A percentile compares a stretch with the other conserved stretches of the same genome.
These are phyloP conservation scores for Orchestia grillus DNA, from an alignment of 1,140 invertebrate species.

Conservation along the genomic window DNA sequence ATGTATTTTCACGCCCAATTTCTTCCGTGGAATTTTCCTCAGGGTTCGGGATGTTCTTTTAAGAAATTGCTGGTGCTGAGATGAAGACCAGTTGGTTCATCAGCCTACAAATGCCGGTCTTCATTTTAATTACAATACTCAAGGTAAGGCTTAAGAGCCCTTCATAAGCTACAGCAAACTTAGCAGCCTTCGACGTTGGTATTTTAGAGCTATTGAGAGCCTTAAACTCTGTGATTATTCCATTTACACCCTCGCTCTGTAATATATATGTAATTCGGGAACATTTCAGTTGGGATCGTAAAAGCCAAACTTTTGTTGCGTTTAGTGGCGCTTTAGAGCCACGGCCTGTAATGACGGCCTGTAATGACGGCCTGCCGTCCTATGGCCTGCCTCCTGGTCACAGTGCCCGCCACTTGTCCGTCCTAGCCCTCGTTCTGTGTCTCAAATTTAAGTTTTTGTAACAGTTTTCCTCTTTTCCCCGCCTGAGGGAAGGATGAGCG, in stretches of 20 bases:
- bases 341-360: neutral
- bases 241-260: constrained; percentile 26
- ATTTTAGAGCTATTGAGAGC: constrained; percentile 9
- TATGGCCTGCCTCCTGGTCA: no score
- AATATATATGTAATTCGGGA: constrained; percentile 49
- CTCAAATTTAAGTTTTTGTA: no score
- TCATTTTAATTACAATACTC: neutral
- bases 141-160: neutral
- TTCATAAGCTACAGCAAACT: neutral
- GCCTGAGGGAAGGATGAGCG: no score
- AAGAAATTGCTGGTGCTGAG: neutral
- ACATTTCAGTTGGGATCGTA: constrained; percentile 19
- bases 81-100: constrained; percentile 1
- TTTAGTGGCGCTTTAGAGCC: neutral
- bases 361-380: neutral
- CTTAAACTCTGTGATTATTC: constrained; percentile 33
- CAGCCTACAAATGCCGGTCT: neutral
- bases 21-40: neutral
- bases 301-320: neutral
- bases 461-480: no score
- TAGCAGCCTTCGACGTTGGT: neutral
- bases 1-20: neutral
- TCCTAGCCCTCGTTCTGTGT: no score
- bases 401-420: no score
- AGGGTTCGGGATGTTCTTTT: neutral